phyloP scores from a whole-genome alignment of 2,797 vertebrate genomes.

The Falco rusticolus region DNA sequence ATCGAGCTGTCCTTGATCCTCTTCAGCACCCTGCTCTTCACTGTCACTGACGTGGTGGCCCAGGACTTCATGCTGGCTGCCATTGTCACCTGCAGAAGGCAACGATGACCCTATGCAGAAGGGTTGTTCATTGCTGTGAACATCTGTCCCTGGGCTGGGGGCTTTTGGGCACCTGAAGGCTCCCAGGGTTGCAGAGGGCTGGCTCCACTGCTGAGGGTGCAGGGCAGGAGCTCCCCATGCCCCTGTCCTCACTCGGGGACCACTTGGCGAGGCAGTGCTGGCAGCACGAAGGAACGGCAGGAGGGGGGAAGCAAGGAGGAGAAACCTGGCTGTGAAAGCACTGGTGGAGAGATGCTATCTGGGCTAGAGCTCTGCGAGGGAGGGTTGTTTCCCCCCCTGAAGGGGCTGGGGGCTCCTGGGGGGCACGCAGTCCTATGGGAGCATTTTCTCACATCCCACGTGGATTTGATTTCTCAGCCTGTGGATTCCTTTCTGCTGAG shows the following conservation, averaged over 20 bases:
- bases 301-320: background rate
- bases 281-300: background rate
- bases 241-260: rapidly evolving
- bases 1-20: background rate
- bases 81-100: background rate
- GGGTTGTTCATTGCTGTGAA: background rate
- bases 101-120: background rate
- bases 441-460: background rate
- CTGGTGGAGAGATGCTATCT: slow-evolving; percentile 18
- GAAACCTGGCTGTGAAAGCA: slow-evolving; percentile 13
- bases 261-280: background rate
- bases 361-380: background rate
- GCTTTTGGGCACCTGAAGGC: background rate
- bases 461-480: background rate
- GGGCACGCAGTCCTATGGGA: rapidly evolving
- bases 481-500: slow-evolving; percentile 14
- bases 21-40: background rate
- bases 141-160: background rate
- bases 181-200: background rate
- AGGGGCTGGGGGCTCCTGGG: rapidly evolving
- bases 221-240: background rate
- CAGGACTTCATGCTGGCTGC: background rate
- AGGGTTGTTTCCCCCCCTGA: rapidly evolving
- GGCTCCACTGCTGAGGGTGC: rapidly evolving
- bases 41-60: background rate